Evolutionary conservation across 1,140 invertebrate genomes (phyloP), one percentile per base, ranked within the genome.

Genomic region (Dolichoris vasculosae): DNA sequence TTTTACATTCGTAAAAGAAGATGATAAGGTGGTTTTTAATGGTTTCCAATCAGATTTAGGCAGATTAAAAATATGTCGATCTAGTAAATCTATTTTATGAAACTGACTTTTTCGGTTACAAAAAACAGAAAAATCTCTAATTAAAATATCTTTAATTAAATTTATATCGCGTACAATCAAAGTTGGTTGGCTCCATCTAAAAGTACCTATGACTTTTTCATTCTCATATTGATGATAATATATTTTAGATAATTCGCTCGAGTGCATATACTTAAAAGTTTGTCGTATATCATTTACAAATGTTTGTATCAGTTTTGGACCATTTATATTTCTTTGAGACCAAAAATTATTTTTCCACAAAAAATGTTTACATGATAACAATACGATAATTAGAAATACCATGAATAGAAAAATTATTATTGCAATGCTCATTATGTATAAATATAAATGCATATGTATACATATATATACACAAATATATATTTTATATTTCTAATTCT

Each of bases 81-180:
- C 92, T 2, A 95, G 84, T 11, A 92, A 89, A 83, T 95, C 94
- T 0, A 90, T 90, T 83, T 93, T 89, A 81, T 91, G 88, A 38
- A 71, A 2, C 11, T 91, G 88, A 20, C 91, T 30, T 20, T 91
- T 91, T 43, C 91, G 91, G 63, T 63, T 64, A 46, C 87, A 83
- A 85, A 88, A 90, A 4, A 63, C 84, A 0, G 79, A 83, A 43
- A 88, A 88, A 75, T 90, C 87, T 40, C 87, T 89, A 2, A 88
- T 88, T 7, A 90, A n/a, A 6, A 90, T 77, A 63, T 89, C 86
- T 63, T 89, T 88, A 9, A 90, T 76, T 23, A 89, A 82, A n/a
- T 89, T 87, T 0, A 69, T 51, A 84, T 90, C 88, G 26, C 75
- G 83, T 2, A 89, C 4, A 8, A 90, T 26, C 0, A 90, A 35